Evolutionary conservation across 23 tunicate genomes (phyloP).

Genomic region (Halocynthia roretzi): DNA sequence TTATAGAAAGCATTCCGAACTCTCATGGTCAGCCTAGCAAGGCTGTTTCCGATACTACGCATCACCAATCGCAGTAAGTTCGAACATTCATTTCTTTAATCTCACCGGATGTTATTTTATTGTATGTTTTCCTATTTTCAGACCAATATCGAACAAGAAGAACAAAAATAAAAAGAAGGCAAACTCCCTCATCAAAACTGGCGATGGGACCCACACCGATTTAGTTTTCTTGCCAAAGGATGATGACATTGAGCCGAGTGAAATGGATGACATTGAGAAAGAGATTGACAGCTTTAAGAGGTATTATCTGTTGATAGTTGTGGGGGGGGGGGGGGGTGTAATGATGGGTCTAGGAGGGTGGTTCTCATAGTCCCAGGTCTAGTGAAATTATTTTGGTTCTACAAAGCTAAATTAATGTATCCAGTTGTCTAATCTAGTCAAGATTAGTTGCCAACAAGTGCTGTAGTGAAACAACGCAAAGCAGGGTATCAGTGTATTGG

Average conservation of each 20-base stretch:
- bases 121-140: too few species aligned
- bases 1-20: too few species aligned
- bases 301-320: constrained; percentile 19
- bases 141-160: background rate
- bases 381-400: too few species aligned
- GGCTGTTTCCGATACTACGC: too few species aligned
- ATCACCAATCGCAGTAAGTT: too few species aligned
- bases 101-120: too few species aligned
- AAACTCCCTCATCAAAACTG: background rate
- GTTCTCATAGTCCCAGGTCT: too few species aligned
- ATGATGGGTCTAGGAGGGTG: too few species aligned
- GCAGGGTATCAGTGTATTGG: too few species aligned
- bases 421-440: background rate
- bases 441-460: background rate
- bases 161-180: constrained; percentile 1
- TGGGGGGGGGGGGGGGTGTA: background rate
- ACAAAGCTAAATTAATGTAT: too few species aligned
- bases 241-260: constrained; percentile 35
- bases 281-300: constrained; percentile 85
- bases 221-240: constrained; percentile 78
- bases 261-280: constrained; percentile 79
- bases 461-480: background rate
- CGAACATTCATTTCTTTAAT: too few species aligned
- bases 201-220: constrained; percentile 22
- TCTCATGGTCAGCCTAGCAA: too few species aligned